phyloP scores from a whole-genome alignment of 2,888 invertebrate genomes.

The Ormyrus nitidulus region DNA sequence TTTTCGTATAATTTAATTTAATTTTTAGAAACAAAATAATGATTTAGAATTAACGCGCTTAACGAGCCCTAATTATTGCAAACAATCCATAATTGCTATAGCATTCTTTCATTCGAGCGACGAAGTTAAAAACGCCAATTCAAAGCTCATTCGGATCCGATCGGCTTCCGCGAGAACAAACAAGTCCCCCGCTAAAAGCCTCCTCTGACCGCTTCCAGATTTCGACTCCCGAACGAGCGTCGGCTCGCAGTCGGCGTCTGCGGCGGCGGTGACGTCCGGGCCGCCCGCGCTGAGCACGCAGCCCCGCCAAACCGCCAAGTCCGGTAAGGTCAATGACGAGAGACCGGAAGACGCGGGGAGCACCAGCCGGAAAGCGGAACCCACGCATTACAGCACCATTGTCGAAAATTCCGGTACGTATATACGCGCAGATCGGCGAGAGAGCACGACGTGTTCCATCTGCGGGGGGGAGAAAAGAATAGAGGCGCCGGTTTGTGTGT shows the following conservation, averaged over 20 bases:
- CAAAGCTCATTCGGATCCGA: too few species aligned
- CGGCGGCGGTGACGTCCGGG: constrained; percentile 36
- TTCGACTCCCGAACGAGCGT: constrained; percentile 23
- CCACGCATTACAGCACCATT: constrained; percentile 42
- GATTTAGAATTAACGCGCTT: too few species aligned
- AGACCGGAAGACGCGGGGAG: constrained; percentile 39
- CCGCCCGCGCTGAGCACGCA: constrained; percentile 22
- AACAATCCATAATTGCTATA: too few species aligned
- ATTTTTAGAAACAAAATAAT: too few species aligned
- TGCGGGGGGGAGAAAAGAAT: not conserved
- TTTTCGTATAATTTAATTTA: too few species aligned
- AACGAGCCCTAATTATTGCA: too few species aligned
- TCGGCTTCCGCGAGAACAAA: too few species aligned
- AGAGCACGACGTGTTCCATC: too few species aligned
- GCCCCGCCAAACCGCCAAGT: constrained; percentile 14
- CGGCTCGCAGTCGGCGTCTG: constrained; percentile 12
- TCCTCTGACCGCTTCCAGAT: constrained; percentile 3
- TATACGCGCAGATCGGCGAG: not conserved
- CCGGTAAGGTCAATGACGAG: constrained; percentile 46
- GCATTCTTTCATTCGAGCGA: too few species aligned
- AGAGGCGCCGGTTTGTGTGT: not conserved
- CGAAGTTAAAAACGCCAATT: too few species aligned
- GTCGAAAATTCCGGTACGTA: constrained; percentile 53
- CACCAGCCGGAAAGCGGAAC: constrained; percentile 48
- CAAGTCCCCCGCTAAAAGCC: not conserved